Evolutionary conservation across 2,888 invertebrate genomes (phyloP).

Genomic region (Cerceris ruficornis): DNA sequence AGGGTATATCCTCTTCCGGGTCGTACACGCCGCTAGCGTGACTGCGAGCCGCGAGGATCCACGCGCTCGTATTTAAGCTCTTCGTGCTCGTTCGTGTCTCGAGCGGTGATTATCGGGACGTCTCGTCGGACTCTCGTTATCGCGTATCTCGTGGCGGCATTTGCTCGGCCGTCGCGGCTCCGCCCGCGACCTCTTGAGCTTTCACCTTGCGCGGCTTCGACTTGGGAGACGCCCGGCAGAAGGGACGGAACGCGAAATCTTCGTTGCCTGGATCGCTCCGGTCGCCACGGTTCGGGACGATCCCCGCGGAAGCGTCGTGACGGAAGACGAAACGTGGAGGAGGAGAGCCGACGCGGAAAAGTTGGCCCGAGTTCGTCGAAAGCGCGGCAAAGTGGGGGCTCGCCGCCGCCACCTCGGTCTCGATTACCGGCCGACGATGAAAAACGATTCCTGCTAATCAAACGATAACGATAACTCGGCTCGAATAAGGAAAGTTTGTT

Average conservation of each 20-base stretch:
- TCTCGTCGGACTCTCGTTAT: constrained; percentile 46
- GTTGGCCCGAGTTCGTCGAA: no score
- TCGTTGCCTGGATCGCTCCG: no score
- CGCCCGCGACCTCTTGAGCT: no score
- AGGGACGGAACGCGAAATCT: constrained; percentile 6
- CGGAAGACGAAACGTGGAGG: no score
- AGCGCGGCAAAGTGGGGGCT: not conserved
- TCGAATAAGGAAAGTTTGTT: constrained; percentile 14
- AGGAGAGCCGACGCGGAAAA: no score
- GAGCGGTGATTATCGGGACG: constrained; percentile 54
- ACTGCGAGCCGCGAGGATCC: constrained; percentile 31
- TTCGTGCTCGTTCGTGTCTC: constrained; percentile 53
- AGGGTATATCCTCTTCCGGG: constrained; percentile 29
- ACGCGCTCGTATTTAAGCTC: constrained; percentile 60
- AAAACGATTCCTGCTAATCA: constrained; percentile 30
- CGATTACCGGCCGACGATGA: constrained; percentile 16
- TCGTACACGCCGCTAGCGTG: constrained; percentile 40
- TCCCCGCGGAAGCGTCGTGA: no score
- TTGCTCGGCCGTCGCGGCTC: constrained; percentile 45
- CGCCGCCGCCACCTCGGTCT: not conserved
- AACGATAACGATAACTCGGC: constrained; percentile 36
- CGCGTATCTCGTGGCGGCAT: constrained; percentile 51
- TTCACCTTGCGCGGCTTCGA: not conserved
- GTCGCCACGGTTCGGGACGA: no score
- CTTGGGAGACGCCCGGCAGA: no score